phyloP scores from a whole-genome alignment of 2,113 vertebrate genomes.

The Macquaria australasica region DNA sequence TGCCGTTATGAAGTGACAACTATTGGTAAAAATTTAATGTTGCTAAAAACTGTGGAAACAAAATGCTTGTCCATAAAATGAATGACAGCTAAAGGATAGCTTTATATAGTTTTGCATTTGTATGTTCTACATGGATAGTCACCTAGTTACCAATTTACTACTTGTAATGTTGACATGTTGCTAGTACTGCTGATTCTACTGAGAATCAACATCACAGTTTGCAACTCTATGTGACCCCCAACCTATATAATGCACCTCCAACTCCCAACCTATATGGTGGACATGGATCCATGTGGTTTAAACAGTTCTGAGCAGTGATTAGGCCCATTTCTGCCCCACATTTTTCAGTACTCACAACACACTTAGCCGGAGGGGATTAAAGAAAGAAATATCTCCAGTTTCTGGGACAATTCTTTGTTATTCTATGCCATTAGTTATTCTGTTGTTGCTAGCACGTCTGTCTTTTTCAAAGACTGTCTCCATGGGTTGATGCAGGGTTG shows the following conservation, averaged over 20 bases:
- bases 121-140: background rate
- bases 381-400: background rate
- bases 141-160: background rate
- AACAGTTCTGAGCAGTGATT: background rate
- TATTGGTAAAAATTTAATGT: conserved; percentile 36
- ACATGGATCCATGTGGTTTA: background rate
- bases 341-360: conserved; percentile 7
- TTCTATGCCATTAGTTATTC: conserved; percentile 21
- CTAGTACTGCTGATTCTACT: background rate
- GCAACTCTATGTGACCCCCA: background rate
- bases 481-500: conserved; percentile 18
- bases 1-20: conserved; percentile 36
- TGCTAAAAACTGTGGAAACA: conserved; percentile 38
- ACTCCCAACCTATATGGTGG: background rate
- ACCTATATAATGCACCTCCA: background rate
- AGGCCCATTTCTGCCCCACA: conserved; percentile 2
- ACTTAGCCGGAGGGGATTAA: background rate
- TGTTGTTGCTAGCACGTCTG: background rate
- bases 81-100: background rate
- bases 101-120: background rate
- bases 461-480: conserved; percentile 36
- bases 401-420: conserved; percentile 27
- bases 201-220: background rate
- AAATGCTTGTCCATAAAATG: background rate
- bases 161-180: background rate